Percentiles rank a stretch among this genome's conserved stretches.
Conservation (phyloP, 37 sponge, comb jelly and placozoan genomes). For the Eunapius fragilis region DNA sequence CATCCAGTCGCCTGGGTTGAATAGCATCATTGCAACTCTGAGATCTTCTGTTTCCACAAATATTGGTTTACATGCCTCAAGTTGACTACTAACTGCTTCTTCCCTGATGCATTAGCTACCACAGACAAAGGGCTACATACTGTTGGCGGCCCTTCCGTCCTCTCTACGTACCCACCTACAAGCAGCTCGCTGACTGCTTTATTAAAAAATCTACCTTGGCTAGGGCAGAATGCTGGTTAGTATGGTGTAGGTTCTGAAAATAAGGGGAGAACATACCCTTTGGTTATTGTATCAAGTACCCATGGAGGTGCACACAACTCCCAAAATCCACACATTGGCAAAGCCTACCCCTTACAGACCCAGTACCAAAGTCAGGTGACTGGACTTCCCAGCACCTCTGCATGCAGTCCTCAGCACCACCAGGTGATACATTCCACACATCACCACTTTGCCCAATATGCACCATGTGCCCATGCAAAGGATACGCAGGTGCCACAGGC, state of each 20-base stretch:
- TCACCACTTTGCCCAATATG: too few species aligned
- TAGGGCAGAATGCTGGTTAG: conserved; percentile 4
- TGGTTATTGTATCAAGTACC: not conserved
- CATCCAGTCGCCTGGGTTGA: conserved; percentile 11
- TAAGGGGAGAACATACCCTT: conserved; percentile 19
- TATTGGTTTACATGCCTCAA: conserved; percentile 15
- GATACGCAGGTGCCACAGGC: too few species aligned
- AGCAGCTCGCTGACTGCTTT: not conserved
- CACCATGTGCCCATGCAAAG: too few species aligned
- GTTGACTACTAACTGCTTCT: conserved; percentile 26
- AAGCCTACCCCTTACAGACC: too few species aligned
- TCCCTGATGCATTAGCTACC: conserved; percentile 6
- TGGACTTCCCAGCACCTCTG: too few species aligned
- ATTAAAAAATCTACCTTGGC: not conserved
- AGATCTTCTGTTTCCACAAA: conserved; percentile 25
- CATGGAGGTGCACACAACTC: too few species aligned
- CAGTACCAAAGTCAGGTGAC: too few species aligned
- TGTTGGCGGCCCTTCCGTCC: not conserved
- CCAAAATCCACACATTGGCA: not conserved
- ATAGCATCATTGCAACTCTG: not conserved
- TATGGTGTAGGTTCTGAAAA: not conserved
- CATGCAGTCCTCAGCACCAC: too few species aligned
- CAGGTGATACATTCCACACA: too few species aligned
- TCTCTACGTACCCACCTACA: not conserved
- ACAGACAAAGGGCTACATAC: conserved; percentile 49